A percentile compares a stretch with the other conserved stretches of the same genome.
phyloP scores from a whole-genome alignment of 2,888 invertebrate genomes.

The Xanthostigma xanthostigma region DNA sequence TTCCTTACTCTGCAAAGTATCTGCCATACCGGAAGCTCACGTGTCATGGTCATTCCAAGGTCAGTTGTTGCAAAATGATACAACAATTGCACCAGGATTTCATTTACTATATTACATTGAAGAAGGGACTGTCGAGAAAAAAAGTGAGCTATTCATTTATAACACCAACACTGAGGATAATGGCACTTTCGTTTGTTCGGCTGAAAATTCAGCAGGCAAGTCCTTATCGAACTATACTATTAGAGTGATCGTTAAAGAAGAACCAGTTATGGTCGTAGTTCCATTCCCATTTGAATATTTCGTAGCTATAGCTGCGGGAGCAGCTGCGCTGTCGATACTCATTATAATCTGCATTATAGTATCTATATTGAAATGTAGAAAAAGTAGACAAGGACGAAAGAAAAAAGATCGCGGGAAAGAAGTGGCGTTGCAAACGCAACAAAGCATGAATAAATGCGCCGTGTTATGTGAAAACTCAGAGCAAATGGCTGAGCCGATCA shows the following conservation, averaged over 20 bases:
- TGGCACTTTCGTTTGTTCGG: conserved; percentile 73
- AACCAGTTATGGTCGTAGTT: conserved; percentile 46
- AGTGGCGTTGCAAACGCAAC: conserved; percentile 39
- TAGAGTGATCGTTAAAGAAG: conserved; percentile 56
- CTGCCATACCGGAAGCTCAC: conserved; percentile 66
- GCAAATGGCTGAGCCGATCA: conserved; percentile 30
- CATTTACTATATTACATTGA: conserved; percentile 56
- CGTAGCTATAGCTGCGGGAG: conserved; percentile 50
- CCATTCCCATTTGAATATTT: conserved; percentile 53
- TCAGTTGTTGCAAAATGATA: conserved; percentile 62
- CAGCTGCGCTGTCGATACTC: conserved; percentile 46
- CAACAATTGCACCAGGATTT: conserved; percentile 46
- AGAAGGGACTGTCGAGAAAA: conserved; percentile 57
- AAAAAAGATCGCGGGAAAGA: conserved; percentile 40
- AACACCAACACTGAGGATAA: conserved; percentile 67
- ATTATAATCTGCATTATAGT: conserved; percentile 51
- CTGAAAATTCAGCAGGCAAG: conserved; percentile 72
- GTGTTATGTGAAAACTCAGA: conserved; percentile 24
- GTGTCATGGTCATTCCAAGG: conserved; percentile 77
- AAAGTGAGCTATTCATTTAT: conserved; percentile 63
- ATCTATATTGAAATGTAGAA: conserved; percentile 35
- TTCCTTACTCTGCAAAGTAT: conserved; percentile 64
- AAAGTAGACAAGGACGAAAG: conserved; percentile 22
- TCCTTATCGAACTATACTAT: conserved; percentile 70
- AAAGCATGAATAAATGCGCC: conserved; percentile 16